Evolutionary conservation across 2,888 invertebrate species (phyloP).

Genomic region (Ethmia dodecea): DNA sequence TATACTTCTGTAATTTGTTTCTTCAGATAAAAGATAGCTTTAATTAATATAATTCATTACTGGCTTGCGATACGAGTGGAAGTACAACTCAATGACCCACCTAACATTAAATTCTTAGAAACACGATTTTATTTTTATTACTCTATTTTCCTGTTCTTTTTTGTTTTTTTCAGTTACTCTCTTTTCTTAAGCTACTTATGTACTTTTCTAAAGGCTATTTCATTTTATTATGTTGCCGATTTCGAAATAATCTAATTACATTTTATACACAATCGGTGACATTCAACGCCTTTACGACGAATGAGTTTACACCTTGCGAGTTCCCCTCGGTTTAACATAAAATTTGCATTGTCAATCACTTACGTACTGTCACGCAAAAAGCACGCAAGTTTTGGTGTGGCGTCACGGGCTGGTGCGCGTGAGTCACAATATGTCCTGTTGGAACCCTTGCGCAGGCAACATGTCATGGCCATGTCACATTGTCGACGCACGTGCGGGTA

Average conservation of each 20-base stretch:
- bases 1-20: neutral
- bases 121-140: too few relatives aligned
- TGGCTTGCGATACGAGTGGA: too few relatives aligned
- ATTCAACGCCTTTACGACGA: too few relatives aligned
- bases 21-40: neutral
- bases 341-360: conserved; percentile 53
- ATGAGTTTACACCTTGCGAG: too few relatives aligned
- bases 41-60: too few relatives aligned
- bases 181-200: too few relatives aligned
- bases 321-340: conserved; percentile 11
- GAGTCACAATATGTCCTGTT: conserved; percentile 35
- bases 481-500: conserved; percentile 44
- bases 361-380: conserved; percentile 46
- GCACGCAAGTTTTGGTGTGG: conserved; percentile 38
- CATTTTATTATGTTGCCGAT: too few relatives aligned
- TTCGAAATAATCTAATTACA: neutral
- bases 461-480: conserved; percentile 47
- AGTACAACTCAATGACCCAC: too few relatives aligned
- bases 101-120: too few relatives aligned
- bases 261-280: neutral
- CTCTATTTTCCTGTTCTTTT: too few relatives aligned
- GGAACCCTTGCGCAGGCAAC: conserved; percentile 37
- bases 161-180: too few relatives aligned
- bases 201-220: too few relatives aligned
- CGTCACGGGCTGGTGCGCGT: conserved; percentile 39